phyloP scores from a whole-genome alignment of 2,888 invertebrate genomes.

The Nomada goodeniana region DNA sequence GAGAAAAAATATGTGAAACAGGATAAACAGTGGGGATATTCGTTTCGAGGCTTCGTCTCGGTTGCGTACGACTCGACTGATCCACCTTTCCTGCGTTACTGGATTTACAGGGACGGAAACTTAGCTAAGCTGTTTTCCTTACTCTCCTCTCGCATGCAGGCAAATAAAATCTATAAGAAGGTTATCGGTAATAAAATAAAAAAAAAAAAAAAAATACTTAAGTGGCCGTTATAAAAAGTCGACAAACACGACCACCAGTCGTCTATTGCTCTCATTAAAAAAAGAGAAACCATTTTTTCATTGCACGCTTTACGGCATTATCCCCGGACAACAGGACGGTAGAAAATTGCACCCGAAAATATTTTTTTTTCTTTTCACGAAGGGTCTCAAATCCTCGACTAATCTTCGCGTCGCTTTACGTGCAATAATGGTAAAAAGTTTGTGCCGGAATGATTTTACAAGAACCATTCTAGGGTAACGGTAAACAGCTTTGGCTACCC shows the following conservation, averaged over 20 bases:
- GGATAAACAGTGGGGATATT: background rate
- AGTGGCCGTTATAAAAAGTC: no score
- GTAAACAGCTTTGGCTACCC: constrained; percentile 29
- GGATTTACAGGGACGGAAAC: no score
- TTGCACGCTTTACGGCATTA: background rate
- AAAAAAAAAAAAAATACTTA: no score
- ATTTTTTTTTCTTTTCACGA: constrained; percentile 2
- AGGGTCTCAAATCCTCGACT: background rate
- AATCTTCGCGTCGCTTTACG: background rate
- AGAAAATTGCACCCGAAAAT: background rate
- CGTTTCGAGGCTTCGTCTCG: no score
- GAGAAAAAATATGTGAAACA: background rate
- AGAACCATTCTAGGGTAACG: constrained; percentile 26
- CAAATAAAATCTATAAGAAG: no score
- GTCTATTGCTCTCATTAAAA: background rate
- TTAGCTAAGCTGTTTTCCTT: no score
- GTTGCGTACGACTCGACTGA: no score
- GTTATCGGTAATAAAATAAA: no score
- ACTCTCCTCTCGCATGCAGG: no score
- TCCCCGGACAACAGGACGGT: no score
- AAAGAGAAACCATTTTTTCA: background rate
- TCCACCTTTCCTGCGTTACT: no score
- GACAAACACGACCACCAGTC: no score
- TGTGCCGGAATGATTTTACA: constrained; percentile 12
- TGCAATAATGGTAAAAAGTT: constrained; percentile 46